phyloP scores from a whole-genome alignment of 2,888 invertebrate species.

The Synergus japonicus region DNA sequence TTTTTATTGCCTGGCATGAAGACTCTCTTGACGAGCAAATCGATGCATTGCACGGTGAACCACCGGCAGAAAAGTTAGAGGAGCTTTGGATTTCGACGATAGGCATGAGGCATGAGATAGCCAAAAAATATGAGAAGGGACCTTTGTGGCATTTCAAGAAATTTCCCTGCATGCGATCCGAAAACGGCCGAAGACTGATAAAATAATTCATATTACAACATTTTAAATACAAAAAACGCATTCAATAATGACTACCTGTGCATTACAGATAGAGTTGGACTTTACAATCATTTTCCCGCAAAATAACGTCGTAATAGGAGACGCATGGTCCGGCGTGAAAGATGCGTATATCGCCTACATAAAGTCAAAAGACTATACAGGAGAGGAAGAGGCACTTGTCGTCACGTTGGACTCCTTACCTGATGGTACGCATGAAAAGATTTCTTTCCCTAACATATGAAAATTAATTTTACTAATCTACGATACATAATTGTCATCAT shows the following conservation, averaged over 20 bases:
- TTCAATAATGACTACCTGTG: slow-evolving; percentile 2
- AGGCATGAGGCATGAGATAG: slow-evolving; percentile 39
- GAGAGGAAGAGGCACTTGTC: slow-evolving; percentile 30
- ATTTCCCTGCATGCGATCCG: slow-evolving; percentile 38
- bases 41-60: no score
- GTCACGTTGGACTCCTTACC: slow-evolving; percentile 3
- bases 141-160: slow-evolving; percentile 39
- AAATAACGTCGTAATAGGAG: background rate
- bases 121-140: slow-evolving; percentile 40
- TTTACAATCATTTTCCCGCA: slow-evolving; percentile 12
- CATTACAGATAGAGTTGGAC: slow-evolving; percentile 18
- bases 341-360: slow-evolving; percentile 28
- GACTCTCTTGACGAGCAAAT: no score
- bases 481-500: no score
- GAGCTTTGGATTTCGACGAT: background rate
- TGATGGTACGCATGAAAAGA: slow-evolving; percentile 6
- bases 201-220: background rate
- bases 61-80: no score
- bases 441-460: no score
- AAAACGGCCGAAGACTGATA: slow-evolving; percentile 32
- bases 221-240: background rate
- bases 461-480: no score
- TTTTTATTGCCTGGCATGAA: no score
- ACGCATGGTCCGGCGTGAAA: slow-evolving; percentile 22
- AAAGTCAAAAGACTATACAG: slow-evolving; percentile 40